Percentiles rank a stretch among this genome's conserved stretches.
Conservation (phyloP, 1,140 invertebrate genomes). For the Dysdera silvatica region DNA sequence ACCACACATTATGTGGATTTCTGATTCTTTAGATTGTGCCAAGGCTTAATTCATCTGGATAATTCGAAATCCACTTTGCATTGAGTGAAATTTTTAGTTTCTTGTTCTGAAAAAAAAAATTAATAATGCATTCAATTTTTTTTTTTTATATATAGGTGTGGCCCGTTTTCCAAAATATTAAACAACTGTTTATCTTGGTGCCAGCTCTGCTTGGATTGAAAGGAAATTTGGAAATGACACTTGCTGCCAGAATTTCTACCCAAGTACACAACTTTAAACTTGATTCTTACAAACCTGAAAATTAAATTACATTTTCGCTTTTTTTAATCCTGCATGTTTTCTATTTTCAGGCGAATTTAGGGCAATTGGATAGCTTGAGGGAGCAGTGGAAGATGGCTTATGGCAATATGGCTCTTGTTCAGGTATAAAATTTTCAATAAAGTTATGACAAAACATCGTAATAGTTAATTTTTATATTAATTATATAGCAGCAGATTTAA, state of each 20-base stretch:
- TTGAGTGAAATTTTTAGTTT: not conserved
- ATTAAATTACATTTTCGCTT: not conserved
- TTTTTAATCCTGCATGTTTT: not conserved
- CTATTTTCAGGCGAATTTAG: constrained; percentile 58
- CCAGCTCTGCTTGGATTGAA: constrained; percentile 88
- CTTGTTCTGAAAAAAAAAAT: not conserved
- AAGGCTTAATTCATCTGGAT: not conserved
- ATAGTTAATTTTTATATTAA: not conserved
- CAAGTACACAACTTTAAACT: constrained; percentile 37
- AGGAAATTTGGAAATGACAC: constrained; percentile 95
- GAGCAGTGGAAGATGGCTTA: constrained; percentile 65
- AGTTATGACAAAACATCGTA: not conserved
- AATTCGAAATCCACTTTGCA: not conserved
- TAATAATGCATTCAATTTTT: not conserved
- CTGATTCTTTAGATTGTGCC: not conserved
- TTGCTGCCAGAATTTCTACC: constrained; percentile 86
- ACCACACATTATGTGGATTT: not conserved
- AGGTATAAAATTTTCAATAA: constrained; percentile 51
- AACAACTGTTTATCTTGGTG: constrained; percentile 86
- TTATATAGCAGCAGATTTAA: not conserved
- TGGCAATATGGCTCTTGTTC: constrained; percentile 79
- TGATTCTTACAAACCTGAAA: not conserved
- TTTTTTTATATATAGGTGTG: constrained; percentile 59
- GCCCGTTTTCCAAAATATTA: constrained; percentile 72
- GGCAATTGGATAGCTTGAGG: constrained; percentile 60